These are phyloP conservation scores for Ianthella basta DNA, from an alignment of 37 sponge, comb jelly and placozoan genomes.

Conservation along the genomic window DNA sequence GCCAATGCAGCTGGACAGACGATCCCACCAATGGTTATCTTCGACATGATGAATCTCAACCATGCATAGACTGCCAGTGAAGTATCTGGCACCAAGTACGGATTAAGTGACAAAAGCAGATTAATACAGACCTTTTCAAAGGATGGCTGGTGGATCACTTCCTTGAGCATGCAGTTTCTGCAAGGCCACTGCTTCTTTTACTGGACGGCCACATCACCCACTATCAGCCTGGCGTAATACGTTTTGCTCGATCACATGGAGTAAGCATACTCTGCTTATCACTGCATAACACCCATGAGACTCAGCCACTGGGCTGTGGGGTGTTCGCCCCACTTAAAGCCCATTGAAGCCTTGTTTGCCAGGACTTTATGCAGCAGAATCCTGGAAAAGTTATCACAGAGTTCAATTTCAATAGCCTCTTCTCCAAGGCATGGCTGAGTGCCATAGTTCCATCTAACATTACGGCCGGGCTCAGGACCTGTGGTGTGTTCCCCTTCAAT, in stretches of 20 bases:
- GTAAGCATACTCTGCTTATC: slow-evolving; percentile 44
- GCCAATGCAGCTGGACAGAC: slow-evolving; percentile 54
- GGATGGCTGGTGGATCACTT: slow-evolving; percentile 58
- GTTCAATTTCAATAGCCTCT: slow-evolving; percentile 43
- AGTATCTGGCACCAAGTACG: slow-evolving; percentile 59
- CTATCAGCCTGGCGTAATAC: slow-evolving; percentile 40
- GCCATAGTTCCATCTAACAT: slow-evolving; percentile 52
- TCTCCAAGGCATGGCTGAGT: slow-evolving; percentile 56
- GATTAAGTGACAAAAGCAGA: slow-evolving; percentile 62
- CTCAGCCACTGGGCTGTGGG: slow-evolving; percentile 59
- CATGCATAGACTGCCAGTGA: slow-evolving; percentile 44
- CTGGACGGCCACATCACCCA: slow-evolving; percentile 68
- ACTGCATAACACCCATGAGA: slow-evolving; percentile 57
- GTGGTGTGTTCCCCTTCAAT: slow-evolving; percentile 48
- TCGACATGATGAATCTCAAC: slow-evolving; percentile 39
- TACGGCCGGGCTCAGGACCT: slow-evolving; percentile 32
- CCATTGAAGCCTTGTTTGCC: not conserved
- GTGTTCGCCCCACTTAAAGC: slow-evolving; percentile 38
- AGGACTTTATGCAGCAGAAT: not conserved
- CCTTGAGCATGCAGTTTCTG: slow-evolving; percentile 48
- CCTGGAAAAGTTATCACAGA: slow-evolving; percentile 12
- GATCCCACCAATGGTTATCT: slow-evolving; percentile 53
- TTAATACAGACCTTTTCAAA: slow-evolving; percentile 53
- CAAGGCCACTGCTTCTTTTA: slow-evolving; percentile 48
- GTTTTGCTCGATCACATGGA: slow-evolving; percentile 28